Percentiles rank a stretch among this genome's conserved stretches.
phyloP scores from a whole-genome alignment of 2,888 invertebrate genomes.

The Laothoe populi region DNA sequence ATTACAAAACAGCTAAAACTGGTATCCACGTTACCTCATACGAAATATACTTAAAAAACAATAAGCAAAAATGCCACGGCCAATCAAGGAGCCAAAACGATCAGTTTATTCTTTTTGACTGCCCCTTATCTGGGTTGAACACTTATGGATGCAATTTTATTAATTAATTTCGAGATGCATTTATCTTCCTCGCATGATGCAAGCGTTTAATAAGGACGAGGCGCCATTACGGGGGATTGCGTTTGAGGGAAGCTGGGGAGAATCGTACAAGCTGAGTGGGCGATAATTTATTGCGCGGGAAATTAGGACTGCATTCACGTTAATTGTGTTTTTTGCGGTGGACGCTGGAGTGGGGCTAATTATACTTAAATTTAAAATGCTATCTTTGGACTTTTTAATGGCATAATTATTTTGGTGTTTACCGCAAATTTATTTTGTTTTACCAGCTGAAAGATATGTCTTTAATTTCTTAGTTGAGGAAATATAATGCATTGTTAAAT shows the following conservation, averaged over 20 bases:
- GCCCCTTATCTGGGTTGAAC: slow-evolving; percentile 45
- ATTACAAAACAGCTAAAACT: slow-evolving; percentile 23
- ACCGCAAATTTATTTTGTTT: neutral
- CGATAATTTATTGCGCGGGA: slow-evolving; percentile 49
- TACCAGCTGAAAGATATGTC: neutral
- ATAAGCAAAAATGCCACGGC: slow-evolving; percentile 40
- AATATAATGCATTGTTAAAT: no score
- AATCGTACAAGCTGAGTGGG: slow-evolving; percentile 48
- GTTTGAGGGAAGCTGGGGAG: slow-evolving; percentile 59
- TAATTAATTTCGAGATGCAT: slow-evolving; percentile 79
- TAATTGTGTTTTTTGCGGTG: slow-evolving; percentile 23
- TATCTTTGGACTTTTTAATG: slow-evolving; percentile 27
- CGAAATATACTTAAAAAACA: slow-evolving; percentile 27
- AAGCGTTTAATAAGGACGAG: slow-evolving; percentile 70
- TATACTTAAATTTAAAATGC: slow-evolving; percentile 13
- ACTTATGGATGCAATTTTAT: slow-evolving; percentile 74
- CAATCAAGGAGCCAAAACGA: slow-evolving; percentile 55
- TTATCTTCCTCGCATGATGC: slow-evolving; percentile 76
- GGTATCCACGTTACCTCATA: slow-evolving; percentile 18
- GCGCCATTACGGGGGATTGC: slow-evolving; percentile 63
- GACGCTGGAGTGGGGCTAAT: neutral
- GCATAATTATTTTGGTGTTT: slow-evolving; percentile 31
- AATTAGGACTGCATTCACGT: slow-evolving; percentile 29
- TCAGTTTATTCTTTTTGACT: slow-evolving; percentile 49
- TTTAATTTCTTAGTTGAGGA: neutral